Base-by-base conservation (phyloP, 2,797 vertebrate genomes). In the Chrosomus eos region DNA sequence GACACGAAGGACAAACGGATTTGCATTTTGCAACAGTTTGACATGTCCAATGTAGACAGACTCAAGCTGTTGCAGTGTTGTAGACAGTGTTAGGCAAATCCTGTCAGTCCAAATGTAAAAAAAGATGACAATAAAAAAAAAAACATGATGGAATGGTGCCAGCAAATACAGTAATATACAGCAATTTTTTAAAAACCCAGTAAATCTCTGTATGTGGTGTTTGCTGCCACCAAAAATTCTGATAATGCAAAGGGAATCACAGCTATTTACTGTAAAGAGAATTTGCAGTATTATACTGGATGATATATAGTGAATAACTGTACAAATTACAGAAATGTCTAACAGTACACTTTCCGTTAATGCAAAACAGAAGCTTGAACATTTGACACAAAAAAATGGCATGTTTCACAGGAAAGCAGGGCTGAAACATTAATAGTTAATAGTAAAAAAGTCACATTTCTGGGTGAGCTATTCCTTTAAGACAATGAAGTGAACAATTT, bases 401-500 rank as follows among this genome's bases (percentile, higher is more conserved):
- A n/a, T 62, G 6, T 73, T 73, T 51, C 45, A 31, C 55, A 43
- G 28, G 2, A 45, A 48, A 33, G 21, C 4, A 70, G 33, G 51
- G 13, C 11, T n/a, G 18, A 58, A 75, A 38, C 33, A 40, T 76
- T n/a, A 38, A 33, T 48, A 48, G 45, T 36, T 67, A 33, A 66
- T n/a, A 19, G 62, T 66, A 7, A 18, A 60, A 43, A 60, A 21
- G 55, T 62, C 19, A 28, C 0, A 13, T 18, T 31, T 64, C 26
- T 31, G 28, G 16, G 62, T 31, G 68, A 81, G 72, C 21, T 64
- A 33, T 51, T 26, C 58, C 58, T 82, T 75, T 75, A 76, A 83
- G 60, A 75, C 72, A 75, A 67, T 75, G 18, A 83, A 67, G 33
- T 75, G 60, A 75, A 40, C 67, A 72, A 82, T 67, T 67, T 19